Evolutionary conservation across 2,888 invertebrate genomes (phyloP).

Genomic region (Itoplectis maculator): DNA sequence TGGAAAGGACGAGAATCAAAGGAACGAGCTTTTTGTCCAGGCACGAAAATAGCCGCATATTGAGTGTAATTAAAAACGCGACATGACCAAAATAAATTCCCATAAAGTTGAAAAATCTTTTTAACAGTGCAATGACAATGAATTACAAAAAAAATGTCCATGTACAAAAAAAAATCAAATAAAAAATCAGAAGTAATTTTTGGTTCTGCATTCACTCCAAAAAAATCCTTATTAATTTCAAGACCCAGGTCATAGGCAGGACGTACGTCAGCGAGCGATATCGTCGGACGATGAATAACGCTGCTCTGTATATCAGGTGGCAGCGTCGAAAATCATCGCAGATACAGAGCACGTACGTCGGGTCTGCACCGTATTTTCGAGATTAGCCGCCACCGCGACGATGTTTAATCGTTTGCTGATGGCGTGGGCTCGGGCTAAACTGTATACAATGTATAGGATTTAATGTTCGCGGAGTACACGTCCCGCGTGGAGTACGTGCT

Average conservation of each 20-base stretch:
- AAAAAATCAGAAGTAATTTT: no score
- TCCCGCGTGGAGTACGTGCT: constrained; percentile 27
- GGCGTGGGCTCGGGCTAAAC: background rate
- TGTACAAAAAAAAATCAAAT: no score
- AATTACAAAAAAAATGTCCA: no score
- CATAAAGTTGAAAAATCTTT: no score
- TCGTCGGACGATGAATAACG: background rate
- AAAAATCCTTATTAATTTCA: no score
- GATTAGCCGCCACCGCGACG: constrained; percentile 47
- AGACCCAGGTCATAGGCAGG: background rate
- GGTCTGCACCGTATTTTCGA: constrained; percentile 51
- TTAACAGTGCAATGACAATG: no score
- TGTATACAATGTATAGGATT: background rate
- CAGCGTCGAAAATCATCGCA: constrained; percentile 10
- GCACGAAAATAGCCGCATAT: no score
- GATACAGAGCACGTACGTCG: constrained; percentile 49
- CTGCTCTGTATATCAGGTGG: background rate
- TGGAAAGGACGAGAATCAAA: no score
- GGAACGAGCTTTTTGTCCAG: no score
- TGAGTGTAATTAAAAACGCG: no score
- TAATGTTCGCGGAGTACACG: constrained; percentile 12
- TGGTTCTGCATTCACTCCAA: no score
- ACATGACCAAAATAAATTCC: no score
- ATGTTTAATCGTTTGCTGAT: constrained; percentile 44
- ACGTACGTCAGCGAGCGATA: constrained; percentile 10